Percentiles rank a stretch among this genome's conserved stretches.
Conservation (phyloP, 2,797 vertebrate genomes). For the Melanotaenia nigrans region DNA sequence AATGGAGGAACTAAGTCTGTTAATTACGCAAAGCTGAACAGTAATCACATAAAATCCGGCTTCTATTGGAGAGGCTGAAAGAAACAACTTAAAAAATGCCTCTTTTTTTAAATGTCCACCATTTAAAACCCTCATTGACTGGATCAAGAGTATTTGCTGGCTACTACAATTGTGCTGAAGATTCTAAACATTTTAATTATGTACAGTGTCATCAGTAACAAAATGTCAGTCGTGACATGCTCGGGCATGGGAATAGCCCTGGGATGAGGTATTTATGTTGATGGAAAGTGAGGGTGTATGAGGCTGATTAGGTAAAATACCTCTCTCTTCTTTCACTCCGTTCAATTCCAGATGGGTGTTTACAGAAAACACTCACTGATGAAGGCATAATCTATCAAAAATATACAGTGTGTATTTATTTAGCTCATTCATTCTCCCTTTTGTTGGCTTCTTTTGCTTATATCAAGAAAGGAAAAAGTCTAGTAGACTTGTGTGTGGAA, state of each 20-base stretch:
- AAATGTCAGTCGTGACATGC: constrained; percentile 48
- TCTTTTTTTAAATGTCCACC: not conserved
- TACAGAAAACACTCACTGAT: constrained; percentile 72
- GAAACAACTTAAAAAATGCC: not conserved
- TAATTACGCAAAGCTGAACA: constrained; percentile 3
- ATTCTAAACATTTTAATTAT: constrained; percentile 5
- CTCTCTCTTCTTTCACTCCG: constrained; percentile 70
- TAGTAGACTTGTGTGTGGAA: not conserved
- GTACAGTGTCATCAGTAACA: constrained; percentile 33
- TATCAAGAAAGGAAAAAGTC: not conserved
- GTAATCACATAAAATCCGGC: constrained; percentile 16
- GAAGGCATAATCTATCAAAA: constrained; percentile 70
- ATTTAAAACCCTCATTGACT: not conserved
- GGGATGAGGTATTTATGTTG: constrained; percentile 64
- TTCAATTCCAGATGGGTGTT: constrained; percentile 72
- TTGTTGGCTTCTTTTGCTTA: constrained; percentile 10
- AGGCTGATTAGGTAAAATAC: constrained; percentile 68
- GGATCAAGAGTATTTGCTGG: constrained; percentile 2
- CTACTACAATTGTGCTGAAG: constrained; percentile 1
- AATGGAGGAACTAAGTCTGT: constrained; percentile 41
- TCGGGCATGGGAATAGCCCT: constrained; percentile 54
- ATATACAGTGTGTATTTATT: constrained; percentile 46
- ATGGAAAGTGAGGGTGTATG: constrained; percentile 60
- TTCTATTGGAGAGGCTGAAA: constrained; percentile 6
- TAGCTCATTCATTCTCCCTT: constrained; percentile 21